Base-by-base conservation (phyloP, 1,140 invertebrate genomes). In the Meloidogyne hapla region DNA sequence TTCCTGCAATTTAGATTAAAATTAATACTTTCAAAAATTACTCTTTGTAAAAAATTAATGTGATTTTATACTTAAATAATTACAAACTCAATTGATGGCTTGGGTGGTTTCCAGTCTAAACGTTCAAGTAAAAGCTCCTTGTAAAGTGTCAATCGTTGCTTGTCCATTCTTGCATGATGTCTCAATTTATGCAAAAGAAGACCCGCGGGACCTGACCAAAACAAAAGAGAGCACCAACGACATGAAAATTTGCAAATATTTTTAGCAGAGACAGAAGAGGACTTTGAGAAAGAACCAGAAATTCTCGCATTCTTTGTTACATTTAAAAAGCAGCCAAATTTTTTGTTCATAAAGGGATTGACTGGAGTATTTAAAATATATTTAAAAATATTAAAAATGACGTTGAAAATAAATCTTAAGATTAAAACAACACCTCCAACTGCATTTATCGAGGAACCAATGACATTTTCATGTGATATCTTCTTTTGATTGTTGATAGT, bases 121-220 rank as follows among this genome's bases (percentile, higher is more conserved):
- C 70, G 42, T 62, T 73, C 70, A 25, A 64, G 56, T 33, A 73
- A 33, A 28, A 73, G 38, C 40, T 73, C 70, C 12, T 61, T 42
- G 56, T 64, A 65, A 38, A 73, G 28, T 73, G 23, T 21, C 1
- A 0, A 33, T 21, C 69, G n/a, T 33, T 62, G 48, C 13, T 62
- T 48, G 10, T 48, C 21, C 25, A 23, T 33, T 61, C 28, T 38
- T 10, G 42, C 28, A 48, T 73, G 70, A 62, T 33, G 70, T 13
- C 70, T 15, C 23, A 64, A 28, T 15, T 62, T 73, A 61, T 73
- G 70, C 13, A 73, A 38, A 38, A 64, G 56, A 23, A 73, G 56
- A 18, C 56, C 10, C 1, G 56, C 42, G 8, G 70, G 48, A 2
- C 70, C 70, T 21, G 70, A 73, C 38, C 48, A 64, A 38, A 21